Evolutionary conservation across 2,113 vertebrate genomes (phyloP).

Genomic region (Ramphastos sulfuratus): DNA sequence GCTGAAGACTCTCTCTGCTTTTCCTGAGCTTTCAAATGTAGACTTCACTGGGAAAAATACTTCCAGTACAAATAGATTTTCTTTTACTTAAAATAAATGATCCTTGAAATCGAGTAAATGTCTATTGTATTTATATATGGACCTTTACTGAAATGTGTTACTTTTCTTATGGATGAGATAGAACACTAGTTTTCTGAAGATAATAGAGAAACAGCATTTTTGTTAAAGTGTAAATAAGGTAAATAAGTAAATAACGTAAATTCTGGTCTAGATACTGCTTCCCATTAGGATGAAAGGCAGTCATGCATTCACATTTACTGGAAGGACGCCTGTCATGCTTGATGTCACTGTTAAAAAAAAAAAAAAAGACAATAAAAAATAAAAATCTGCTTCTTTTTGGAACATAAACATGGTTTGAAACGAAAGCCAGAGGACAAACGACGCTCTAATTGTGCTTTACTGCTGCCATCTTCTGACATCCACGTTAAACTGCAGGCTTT

Average conservation of each 20-base stretch:
- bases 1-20: not conserved
- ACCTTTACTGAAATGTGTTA: not conserved
- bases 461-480: conserved; percentile 67
- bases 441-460: not conserved
- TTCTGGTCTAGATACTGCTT: not conserved
- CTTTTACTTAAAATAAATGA: not conserved
- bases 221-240: too few species aligned
- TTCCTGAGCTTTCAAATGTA: not conserved
- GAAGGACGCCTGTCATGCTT: not conserved
- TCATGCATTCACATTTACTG: not conserved
- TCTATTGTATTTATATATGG: not conserved
- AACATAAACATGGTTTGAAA: not conserved
- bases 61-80: fast-evolving
- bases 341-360: not conserved
- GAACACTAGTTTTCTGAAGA: not conserved
- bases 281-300: not conserved
- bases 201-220: not conserved
- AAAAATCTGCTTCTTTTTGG: not conserved
- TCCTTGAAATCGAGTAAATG: not conserved
- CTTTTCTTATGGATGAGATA: not conserved
- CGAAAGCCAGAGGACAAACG: not conserved
- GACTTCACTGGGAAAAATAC: not conserved
- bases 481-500: not conserved
- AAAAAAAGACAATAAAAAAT: not conserved
- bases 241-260: not conserved